Evolutionary conservation across 1,140 invertebrate genomes (phyloP).

Genomic region (Liolophura sinensis): DNA sequence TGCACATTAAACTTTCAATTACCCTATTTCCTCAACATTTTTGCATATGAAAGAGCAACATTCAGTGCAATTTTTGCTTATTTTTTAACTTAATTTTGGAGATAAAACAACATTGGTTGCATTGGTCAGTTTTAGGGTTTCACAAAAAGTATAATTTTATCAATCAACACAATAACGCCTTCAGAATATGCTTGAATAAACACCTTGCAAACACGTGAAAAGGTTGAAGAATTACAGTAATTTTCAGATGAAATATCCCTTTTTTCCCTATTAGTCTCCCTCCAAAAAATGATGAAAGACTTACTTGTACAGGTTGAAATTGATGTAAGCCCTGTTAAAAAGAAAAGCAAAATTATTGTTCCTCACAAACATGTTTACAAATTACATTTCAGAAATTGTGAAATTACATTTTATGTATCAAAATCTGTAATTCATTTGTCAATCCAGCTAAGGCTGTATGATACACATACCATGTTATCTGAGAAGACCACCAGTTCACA

Average conservation of each 20-base stretch:
- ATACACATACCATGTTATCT: slow-evolving; percentile 39
- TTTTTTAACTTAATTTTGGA: neutral
- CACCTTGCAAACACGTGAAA: too few relatives aligned
- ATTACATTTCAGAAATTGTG: too few relatives aligned
- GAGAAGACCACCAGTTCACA: slow-evolving; percentile 40
- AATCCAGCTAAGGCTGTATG: too few relatives aligned
- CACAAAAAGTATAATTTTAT: slow-evolving; percentile 4
- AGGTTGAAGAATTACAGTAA: too few relatives aligned
- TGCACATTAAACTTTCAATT: too few relatives aligned
- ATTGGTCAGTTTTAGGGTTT: slow-evolving; percentile 4
- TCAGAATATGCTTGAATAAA: too few relatives aligned
- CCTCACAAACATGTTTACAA: too few relatives aligned
- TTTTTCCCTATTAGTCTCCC: too few relatives aligned
- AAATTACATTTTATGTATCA: too few relatives aligned
- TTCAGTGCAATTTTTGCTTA: slow-evolving; percentile 1
- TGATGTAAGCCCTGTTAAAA: slow-evolving; percentile 33
- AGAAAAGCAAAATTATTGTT: slow-evolving; percentile 8
- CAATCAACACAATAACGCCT: too few relatives aligned
- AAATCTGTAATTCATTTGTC: too few relatives aligned
- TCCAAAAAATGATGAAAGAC: slow-evolving; percentile 6
- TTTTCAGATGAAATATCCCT: slow-evolving; percentile 4
- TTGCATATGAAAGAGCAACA: neutral
- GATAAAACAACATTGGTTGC: slow-evolving; percentile 1
- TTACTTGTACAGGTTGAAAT: slow-evolving; percentile 42
- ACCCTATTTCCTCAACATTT: neutral